Conservation (phyloP, 2,797 vertebrate genomes). For the Acipenser transmontanus region DNA sequence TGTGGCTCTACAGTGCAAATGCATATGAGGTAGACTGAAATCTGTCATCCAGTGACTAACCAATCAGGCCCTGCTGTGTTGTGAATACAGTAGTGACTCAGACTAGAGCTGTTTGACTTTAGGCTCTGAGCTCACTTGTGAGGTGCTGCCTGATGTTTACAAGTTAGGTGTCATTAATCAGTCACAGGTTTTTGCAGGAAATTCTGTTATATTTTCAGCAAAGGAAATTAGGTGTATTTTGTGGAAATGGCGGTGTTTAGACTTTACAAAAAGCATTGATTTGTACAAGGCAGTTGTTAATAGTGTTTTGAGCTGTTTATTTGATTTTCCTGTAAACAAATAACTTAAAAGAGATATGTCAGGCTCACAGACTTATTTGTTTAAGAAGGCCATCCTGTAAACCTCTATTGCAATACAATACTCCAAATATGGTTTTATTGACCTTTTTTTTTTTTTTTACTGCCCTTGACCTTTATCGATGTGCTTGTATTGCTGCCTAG, state of each 20-base stretch:
- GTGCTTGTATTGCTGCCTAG: no score
- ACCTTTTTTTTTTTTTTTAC: no score
- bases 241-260: background rate
- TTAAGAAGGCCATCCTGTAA: no score
- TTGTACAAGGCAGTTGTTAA: background rate
- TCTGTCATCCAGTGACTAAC: background rate
- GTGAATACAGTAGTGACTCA: background rate
- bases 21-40: constrained; percentile 2
- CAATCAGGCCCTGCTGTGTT: background rate
- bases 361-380: background rate
- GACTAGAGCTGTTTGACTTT: background rate
- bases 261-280: background rate
- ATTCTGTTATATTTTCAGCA: background rate
- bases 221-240: background rate
- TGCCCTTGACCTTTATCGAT: no score
- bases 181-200: background rate
- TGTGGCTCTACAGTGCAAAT: background rate
- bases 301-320: constrained; percentile 1
- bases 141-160: background rate
- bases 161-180: background rate
- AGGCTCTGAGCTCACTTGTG: background rate
- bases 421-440: no score
- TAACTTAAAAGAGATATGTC: background rate
- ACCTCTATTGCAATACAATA: no score
- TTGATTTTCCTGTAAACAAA: background rate